Conservation (phyloP, 2,888 invertebrate genomes). For the Toxonevra muliebris region DNA sequence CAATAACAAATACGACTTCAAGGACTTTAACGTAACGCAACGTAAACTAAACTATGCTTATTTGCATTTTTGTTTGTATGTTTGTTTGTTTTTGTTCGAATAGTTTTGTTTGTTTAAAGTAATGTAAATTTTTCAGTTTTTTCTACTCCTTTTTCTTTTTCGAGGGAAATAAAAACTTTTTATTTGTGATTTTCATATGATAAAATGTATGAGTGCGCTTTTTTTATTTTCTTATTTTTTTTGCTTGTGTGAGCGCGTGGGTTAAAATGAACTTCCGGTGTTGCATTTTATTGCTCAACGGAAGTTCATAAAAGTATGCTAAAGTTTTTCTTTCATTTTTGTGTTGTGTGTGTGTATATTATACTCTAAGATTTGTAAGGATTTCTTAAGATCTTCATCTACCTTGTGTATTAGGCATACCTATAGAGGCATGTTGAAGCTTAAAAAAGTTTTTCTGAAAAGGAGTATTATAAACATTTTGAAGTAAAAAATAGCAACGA, state of each 20-base stretch:
- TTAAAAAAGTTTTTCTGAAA: too few relatives aligned
- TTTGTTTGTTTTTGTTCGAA: not conserved
- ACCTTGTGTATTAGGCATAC: too few relatives aligned
- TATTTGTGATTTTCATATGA: too few relatives aligned
- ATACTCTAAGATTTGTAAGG: slow-evolving; percentile 11
- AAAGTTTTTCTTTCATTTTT: slow-evolving; percentile 6
- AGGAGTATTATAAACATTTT: too few relatives aligned
- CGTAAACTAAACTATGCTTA: slow-evolving; percentile 45
- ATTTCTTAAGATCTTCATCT: slow-evolving; percentile 17
- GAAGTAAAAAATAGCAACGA: too few relatives aligned
- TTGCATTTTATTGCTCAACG: not conserved
- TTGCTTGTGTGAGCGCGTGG: slow-evolving; percentile 5
- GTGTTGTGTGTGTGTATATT: not conserved
- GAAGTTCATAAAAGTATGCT: slow-evolving; percentile 31
- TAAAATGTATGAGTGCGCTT: too few relatives aligned
- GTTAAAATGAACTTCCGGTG: slow-evolving; percentile 23
- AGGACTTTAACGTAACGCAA: slow-evolving; percentile 47
- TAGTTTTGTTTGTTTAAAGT: slow-evolving; percentile 30
- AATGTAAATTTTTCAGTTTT: slow-evolving; percentile 28
- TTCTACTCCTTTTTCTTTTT: slow-evolving; percentile 9
- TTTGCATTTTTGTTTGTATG: slow-evolving; percentile 14
- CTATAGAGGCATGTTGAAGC: too few relatives aligned
- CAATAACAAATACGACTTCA: slow-evolving; percentile 43
- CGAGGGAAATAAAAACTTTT: too few relatives aligned
- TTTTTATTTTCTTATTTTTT: not conserved